phyloP scores from a whole-genome alignment of 1,140 invertebrate species.

The Drosophila bocki region DNA sequence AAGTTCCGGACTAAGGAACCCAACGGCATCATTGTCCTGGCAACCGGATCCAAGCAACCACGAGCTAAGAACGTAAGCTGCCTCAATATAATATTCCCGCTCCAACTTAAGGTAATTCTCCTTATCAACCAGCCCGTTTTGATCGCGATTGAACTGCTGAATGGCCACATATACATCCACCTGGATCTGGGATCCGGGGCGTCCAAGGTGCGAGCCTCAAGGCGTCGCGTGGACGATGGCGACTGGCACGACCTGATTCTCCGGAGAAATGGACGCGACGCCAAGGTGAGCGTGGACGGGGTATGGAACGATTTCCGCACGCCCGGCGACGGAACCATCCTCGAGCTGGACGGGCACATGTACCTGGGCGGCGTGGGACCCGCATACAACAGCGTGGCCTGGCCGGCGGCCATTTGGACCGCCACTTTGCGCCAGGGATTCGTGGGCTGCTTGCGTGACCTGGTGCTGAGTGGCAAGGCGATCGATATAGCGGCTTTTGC shows the following conservation, averaged over 20 bases:
- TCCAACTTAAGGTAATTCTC: not conserved
- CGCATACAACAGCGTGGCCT: constrained; percentile 89
- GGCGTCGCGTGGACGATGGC: constrained; percentile 94
- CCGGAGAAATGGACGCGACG: constrained; percentile 91
- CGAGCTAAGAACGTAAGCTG: constrained; percentile 86
- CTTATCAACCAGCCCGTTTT: constrained; percentile 90
- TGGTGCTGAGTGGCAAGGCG: constrained; percentile 96
- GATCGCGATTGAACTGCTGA: constrained; percentile 97
- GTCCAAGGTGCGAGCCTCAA: constrained; percentile 93
- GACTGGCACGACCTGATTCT: constrained; percentile 96
- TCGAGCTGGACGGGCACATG: constrained; percentile 95
- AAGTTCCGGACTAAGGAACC: constrained; percentile 97
- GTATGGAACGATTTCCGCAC: constrained; percentile 95
- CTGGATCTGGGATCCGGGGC: constrained; percentile 96
- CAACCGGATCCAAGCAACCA: constrained; percentile 91
- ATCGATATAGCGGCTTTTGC: constrained; percentile 96
- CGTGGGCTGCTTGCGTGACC: constrained; percentile 97
- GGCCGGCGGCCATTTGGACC: constrained; percentile 96
- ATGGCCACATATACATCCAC: constrained; percentile 96
- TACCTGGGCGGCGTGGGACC: constrained; percentile 95
- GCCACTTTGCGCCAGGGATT: constrained; percentile 95
- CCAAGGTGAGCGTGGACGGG: constrained; percentile 95
- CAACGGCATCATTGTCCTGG: constrained; percentile 97
- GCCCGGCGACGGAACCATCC: constrained; percentile 91
- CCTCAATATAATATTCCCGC: too few species aligned